A percentile compares a stretch with the other conserved stretches of the same genome.
phyloP scores from a whole-genome alignment of 2,888 invertebrate genomes.

The Pseudococcus longispinus region DNA sequence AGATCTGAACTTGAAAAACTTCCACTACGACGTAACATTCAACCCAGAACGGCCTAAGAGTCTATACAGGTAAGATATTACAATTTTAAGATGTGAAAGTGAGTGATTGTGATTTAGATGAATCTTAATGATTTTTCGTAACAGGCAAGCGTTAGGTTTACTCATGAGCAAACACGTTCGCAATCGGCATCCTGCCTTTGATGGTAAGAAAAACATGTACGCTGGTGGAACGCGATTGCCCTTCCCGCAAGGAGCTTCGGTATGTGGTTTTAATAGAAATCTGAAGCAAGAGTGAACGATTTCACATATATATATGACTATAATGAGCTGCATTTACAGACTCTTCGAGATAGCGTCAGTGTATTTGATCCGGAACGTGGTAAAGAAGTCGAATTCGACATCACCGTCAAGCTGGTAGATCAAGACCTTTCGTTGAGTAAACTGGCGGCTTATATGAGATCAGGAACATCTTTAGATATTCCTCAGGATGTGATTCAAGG shows the following conservation, averaged over 20 bases:
- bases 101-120: not conserved
- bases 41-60: constrained; percentile 71
- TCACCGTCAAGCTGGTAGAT: constrained; percentile 67
- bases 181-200: constrained; percentile 70
- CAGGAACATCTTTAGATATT: constrained; percentile 63
- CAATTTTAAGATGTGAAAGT: not conserved
- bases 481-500: constrained; percentile 75
- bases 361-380: constrained; percentile 63
- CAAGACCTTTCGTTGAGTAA: constrained; percentile 37
- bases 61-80: constrained; percentile 41
- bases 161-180: constrained; percentile 63
- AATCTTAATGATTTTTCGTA: not conserved
- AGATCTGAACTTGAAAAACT: constrained; percentile 61
- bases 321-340: no score
- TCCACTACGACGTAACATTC: constrained; percentile 85
- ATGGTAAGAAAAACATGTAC: constrained; percentile 76
- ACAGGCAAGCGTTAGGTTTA: constrained; percentile 61
- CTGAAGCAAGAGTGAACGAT: no score
- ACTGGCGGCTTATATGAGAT: constrained; percentile 61
- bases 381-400: constrained; percentile 63
- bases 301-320: no score
- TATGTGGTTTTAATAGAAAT: not conserved
- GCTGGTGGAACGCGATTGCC: constrained; percentile 60
- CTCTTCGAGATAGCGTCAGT: constrained; percentile 60
- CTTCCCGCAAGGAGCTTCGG: not conserved